phyloP scores from a whole-genome alignment of 2,888 invertebrate genomes.

The Cephus pulcher region DNA sequence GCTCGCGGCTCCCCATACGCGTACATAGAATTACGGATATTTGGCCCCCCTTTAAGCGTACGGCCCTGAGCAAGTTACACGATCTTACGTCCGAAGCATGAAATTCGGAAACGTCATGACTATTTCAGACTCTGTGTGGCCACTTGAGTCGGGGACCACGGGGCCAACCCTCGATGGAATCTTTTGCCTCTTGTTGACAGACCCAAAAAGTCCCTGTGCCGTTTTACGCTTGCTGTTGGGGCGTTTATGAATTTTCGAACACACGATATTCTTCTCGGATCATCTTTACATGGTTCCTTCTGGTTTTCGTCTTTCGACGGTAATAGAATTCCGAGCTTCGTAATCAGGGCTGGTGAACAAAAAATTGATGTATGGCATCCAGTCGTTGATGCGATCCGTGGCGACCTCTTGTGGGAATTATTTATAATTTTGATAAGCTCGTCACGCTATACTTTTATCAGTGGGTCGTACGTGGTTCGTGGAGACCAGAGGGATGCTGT shows the following conservation, averaged over 20 bases:
- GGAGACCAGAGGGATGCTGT: background rate
- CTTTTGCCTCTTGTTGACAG: background rate
- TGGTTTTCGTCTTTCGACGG: background rate
- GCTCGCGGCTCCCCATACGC: background rate
- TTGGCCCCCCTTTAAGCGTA: background rate
- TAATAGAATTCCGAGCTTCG: background rate
- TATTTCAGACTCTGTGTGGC: background rate
- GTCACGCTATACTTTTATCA: background rate
- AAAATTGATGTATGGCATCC: background rate
- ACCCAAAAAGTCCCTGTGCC: background rate
- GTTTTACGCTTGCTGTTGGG: background rate
- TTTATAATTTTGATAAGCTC: background rate
- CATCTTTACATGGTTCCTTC: background rate
- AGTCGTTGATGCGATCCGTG: background rate
- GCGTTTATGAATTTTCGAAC: background rate
- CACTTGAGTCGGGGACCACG: background rate
- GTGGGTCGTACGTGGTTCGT: background rate
- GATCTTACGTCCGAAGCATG: background rate
- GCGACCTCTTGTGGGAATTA: background rate
- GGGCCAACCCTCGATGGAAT: background rate
- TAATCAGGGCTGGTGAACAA: background rate
- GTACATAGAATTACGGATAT: background rate
- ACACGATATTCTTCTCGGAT: background rate
- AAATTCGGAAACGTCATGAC: background rate
- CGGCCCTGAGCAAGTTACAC: background rate